Base-by-base conservation (phyloP, 2,797 vertebrate species). In the Steatocranus sp. region DNA sequence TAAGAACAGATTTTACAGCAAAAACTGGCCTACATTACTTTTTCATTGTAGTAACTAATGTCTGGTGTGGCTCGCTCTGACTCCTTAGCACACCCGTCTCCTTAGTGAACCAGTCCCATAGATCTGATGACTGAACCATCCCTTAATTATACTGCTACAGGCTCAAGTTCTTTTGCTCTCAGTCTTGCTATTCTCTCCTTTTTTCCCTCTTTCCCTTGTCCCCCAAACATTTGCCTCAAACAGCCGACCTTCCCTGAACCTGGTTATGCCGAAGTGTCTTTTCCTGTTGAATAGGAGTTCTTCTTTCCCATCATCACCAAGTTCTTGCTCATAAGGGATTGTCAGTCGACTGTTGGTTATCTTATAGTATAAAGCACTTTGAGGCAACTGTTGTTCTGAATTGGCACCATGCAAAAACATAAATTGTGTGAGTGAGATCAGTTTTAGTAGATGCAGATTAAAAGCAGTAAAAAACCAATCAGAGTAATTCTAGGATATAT, bases 1-100 rank as follows among this genome's bases (percentile, higher is more conserved):
- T 17, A 48, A 63, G 51, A 84, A 68, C 79, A 91, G 73, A 78
- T 89, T 84, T 83, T 27, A 51, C 27, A 80, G 38, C 32, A 75
- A 58, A 41, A 58, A 23, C 17, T 56, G 48, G 76, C 10, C 27
- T 56, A 12, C 23, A 30, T 30, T 2, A 30, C 41, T 18, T 70
- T 70, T 27, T 46, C 9, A 10, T 7, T 70, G 4, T 1, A 27
- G 14, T 46, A 46, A 46, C 23, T 70, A 70, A 46, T 43, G 14
- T 70, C 15, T 56, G 2, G 15, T 25, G 2, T 70, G 38, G 23
- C 9, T 46, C 8, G 1, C 20, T 68, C 61, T 38, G 34, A 38
- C n/a, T 25, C 18, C 32, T 36, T 61, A 36, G 32, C 56, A 61
- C 18, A 61, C 56, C 32, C 4, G 0, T 36, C 32, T 61, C 56